Base-by-base conservation (phyloP, 2,797 vertebrate species). In the Danio kyathit region DNA sequence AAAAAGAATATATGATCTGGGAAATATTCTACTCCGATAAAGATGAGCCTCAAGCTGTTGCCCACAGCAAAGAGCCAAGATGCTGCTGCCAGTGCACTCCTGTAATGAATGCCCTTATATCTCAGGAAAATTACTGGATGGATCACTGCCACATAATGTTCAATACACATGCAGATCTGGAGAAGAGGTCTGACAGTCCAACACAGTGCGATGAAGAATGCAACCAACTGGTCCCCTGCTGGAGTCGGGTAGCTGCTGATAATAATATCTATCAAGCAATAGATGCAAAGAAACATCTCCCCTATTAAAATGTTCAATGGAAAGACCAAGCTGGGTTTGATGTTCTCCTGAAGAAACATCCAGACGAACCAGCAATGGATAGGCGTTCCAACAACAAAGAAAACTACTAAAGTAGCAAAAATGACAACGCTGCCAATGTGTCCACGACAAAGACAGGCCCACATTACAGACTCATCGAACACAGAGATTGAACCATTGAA, bases 81-180 rank as follows among this genome's bases (percentile, higher is more conserved):
- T 13, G 57, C 40, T 16, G 7, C 48, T 40, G 11, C 63, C 4
- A 44, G 1, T 12, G 38, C 40, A 19, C 57, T 52, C 63, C 72
- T 70, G 14, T 38, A 70, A 14, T 64, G 40, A 1, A 75, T 64
- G n/a, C 12, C 17, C n/a, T 56, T 83, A 54, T 61, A 70, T 19
- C 6, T 70, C 5, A 67, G 57, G 56, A 79, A 83, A 21, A 5
- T 73, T 13, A 61, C n/a, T 2, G 76, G 63, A 21, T 54, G 43
- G 17, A 75, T n/a, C n/a, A 83, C 76, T 21, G 82, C 82, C 44
- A 83, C 2, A 67, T 73, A 83, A 5, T 73, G 61, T 17, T 83
- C 63, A 49, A 60, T 16, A 49, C 52, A 82, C 17, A 60, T 52
- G 19, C 17, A 83, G 13, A 41, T 61, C 29, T 29, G 29, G 1